Evolutionary conservation across 2,113 vertebrate genomes (phyloP).

Genomic region (Tonatia bakeri): DNA sequence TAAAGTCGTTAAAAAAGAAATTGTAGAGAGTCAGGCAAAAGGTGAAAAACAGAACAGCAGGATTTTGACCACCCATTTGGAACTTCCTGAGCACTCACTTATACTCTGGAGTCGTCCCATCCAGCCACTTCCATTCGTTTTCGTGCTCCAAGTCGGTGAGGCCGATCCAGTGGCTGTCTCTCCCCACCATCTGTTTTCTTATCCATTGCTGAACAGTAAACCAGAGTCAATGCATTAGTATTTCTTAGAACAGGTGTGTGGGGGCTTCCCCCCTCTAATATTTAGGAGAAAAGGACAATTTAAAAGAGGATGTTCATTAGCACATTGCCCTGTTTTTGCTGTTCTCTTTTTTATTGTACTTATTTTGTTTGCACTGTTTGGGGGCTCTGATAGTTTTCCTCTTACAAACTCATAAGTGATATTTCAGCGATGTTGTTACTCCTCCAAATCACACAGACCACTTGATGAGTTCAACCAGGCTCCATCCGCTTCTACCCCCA

Average conservation of each 20-base stretch:
- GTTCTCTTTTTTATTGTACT: not conserved
- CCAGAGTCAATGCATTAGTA: not conserved
- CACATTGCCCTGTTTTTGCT: not conserved
- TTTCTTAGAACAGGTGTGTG: not conserved
- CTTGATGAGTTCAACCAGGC: not conserved
- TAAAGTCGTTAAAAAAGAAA: not conserved
- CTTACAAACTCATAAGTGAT: not conserved
- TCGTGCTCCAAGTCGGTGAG: conserved; percentile 89
- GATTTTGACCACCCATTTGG: not conserved
- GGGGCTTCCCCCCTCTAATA: not conserved
- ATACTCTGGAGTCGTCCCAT: conserved; percentile 87
- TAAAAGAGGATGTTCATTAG: not conserved
- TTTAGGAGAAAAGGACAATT: not conserved
- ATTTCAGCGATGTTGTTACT: not conserved
- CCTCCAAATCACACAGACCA: not conserved
- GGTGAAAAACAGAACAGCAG: not conserved
- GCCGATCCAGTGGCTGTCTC: conserved; percentile 94
- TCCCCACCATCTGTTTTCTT: conserved; percentile 84
- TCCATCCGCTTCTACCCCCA: not conserved
- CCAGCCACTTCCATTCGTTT: conserved; percentile 92
- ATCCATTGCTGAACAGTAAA: conserved; percentile 89
- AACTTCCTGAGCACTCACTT: conserved; percentile 83
- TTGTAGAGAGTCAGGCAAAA: not conserved
- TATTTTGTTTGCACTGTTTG: not conserved
- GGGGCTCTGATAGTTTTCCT: not conserved